Base-by-base conservation (phyloP, 1,140 invertebrate species). In the Diuraphis noxia region DNA sequence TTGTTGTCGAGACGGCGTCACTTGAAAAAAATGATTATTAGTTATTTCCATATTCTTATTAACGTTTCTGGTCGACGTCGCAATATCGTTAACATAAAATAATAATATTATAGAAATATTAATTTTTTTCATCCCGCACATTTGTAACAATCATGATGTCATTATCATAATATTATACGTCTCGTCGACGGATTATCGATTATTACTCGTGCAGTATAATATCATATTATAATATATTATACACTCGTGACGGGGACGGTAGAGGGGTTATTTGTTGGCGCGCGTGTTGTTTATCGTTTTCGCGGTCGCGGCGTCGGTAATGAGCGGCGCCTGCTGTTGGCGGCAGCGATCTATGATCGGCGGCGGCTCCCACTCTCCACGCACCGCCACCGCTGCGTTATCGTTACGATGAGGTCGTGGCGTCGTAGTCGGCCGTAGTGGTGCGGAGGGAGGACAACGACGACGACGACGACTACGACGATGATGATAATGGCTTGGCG, bases 291-390 rank as follows among this genome's bases (percentile, higher is more conserved):
- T 90, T 79, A 91, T 91, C 77, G 89, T 91, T 91, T 91, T 91
- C 89, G 77, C 77, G 89, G 89, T 90, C 88, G 88, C 52, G 77
- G 41, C 88, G 88, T 19, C 43, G 77, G 77, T 91, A 91, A 91
- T 91, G 89, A 91, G 89, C 89, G 89, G 89, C 89, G 89, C 89
- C 89, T 91, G 89, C 17, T 38, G 89, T 81, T 40, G 77, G 89
- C 89, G 89, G 46, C 86, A 36, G 52, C 88, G 36, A 72, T 88
- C 49, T 63, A 52, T 36, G 52, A 52, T 41, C 52, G 41, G 36
- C 52, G 38, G 19, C 88, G 63, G 21, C 25, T 52, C 52, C 46
- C n/a, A n/a, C 34, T 23, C 86, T 63, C 85, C 21, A n/a, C 9
- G n/a, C 84, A 36, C 84, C 84, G 43, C 84, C 46, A 36, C 21